Evolutionary conservation across 92 coral and sea anemone species (phyloP).

Genomic region (Blastomussa wellsi): DNA sequence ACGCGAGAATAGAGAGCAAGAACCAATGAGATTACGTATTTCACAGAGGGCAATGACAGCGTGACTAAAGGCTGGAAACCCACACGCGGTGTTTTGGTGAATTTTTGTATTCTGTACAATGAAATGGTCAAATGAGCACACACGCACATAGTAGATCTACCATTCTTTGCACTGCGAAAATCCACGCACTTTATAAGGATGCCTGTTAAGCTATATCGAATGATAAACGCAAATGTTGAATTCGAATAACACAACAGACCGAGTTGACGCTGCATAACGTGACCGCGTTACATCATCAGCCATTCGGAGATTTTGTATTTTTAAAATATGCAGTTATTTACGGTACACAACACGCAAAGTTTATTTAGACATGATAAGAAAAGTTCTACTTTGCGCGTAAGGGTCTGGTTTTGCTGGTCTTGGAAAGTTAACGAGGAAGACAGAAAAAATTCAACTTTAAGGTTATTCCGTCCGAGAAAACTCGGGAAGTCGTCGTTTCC

Average conservation of each 20-base stretch:
- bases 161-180: neutral
- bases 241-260: too few species aligned
- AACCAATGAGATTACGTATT: constrained; percentile 11
- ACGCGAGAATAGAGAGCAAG: neutral
- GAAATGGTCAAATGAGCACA: neutral
- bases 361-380: neutral
- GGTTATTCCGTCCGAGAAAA: neutral
- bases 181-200: neutral
- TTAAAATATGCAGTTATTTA: neutral
- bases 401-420: too few species aligned
- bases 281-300: neutral
- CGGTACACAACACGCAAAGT: neutral
- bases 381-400: too few species aligned
- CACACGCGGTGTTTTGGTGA: too few species aligned
- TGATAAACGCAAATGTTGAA: neutral
- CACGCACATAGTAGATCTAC: neutral
- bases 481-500: neutral
- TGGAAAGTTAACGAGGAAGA: too few species aligned
- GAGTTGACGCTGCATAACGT: neutral
- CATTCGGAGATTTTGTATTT: neutral
- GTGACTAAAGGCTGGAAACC: neutral
- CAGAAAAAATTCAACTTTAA: too few species aligned
- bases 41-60: neutral
- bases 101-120: too few species aligned
- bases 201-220: neutral